Base-by-base conservation (phyloP, 2,113 vertebrate genomes). In the Melospiza melodia region DNA sequence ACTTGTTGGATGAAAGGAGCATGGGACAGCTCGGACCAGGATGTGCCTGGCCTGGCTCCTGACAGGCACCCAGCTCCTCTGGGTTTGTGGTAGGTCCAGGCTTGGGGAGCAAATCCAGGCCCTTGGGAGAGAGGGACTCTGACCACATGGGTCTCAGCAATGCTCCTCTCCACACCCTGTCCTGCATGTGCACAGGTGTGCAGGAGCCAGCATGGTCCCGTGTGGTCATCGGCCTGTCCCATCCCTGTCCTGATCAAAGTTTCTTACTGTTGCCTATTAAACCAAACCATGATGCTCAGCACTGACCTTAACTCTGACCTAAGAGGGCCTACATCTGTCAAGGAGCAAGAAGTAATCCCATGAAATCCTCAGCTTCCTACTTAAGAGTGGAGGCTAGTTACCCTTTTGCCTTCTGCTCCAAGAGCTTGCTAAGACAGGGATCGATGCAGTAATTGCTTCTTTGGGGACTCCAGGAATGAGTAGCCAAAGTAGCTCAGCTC, bases 361-460 rank as follows among this genome's bases (percentile, higher is more conserved):
- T 72, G 63, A 96, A 93, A 95, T 94, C 93, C 94, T 91, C 55
- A 90, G 90, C 85, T 97, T 95, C 93, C 94, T 94, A 90, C 94
- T 95, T 93, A 96, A 30, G 48, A 67, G 61, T 52, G 44, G 41
- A 92, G 51, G 76, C 68, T 83, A 94, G 93, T 90, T 95, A 96
- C 69, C 81, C 81, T 71, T 91, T 49, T 79, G 87, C 74, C 95
- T 93, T 96, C 89, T 95, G 91, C 51, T 46, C 37, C 0, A 0
- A 61, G 51, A 79, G 67, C 74, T 87, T 2, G 0, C 67, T 79
- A 66, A 95, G 84, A 52, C 12, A 2, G 72, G 79, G 74, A 76
- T 85, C 3, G 5, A 58, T 84, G 73, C 37, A 82, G 11, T 94
- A 76, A 68, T 92, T 94, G 87, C 89, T 79, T 91, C 84, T 96